Evolutionary conservation across 2,113 vertebrate species (phyloP), one percentile per base, ranked within the genome.

Genomic region (Pteronura brasiliensis): DNA sequence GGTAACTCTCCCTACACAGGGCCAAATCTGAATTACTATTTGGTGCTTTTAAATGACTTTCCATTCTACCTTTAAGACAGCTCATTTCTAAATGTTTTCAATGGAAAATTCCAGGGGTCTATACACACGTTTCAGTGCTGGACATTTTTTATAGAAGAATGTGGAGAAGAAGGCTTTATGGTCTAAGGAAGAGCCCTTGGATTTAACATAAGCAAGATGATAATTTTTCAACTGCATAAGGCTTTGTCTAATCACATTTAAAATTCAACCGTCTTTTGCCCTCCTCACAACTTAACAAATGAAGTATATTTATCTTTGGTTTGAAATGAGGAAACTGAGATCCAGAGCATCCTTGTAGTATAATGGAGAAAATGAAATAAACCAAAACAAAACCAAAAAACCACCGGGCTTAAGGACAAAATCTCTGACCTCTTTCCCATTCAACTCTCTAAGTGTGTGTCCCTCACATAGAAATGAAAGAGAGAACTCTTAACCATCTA

Each of bases 301-400:
- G 83, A 77, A 11, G 7, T 85, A 77, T 67, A 86, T 34, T 36
- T 74, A 49, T 47, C 29, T 8, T 76, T 89, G 10, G 49, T 83
- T 84, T 95, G 14, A 95, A 95, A 69, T 89, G 31, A 91, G 74
- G 15, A 96, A 93, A 71, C 20, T 25, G 36, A 95, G 15, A 14
- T 42, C 34, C 4, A 42, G 3, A 69, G 6, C 10, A 81, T 63
- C 20, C 76, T 4, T 82, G 27, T 9, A 85, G 1, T 39, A 71
- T 79, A 77, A 80, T 25, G 13, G 31, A 14, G 27, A 4, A 11
- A 83, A 47, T 3, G 2, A 11, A 83, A 47, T 4, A 36, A 13
- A 39, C 2, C 7, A 82, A 47, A 74, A 52, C 4, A 52, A 52
- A 52, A 52, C 49, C 8, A 83, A 47, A 81, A 65, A 81, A 82